Base-by-base conservation (phyloP, 1,140 invertebrate species). In the Drosophila melanogaster region DNA sequence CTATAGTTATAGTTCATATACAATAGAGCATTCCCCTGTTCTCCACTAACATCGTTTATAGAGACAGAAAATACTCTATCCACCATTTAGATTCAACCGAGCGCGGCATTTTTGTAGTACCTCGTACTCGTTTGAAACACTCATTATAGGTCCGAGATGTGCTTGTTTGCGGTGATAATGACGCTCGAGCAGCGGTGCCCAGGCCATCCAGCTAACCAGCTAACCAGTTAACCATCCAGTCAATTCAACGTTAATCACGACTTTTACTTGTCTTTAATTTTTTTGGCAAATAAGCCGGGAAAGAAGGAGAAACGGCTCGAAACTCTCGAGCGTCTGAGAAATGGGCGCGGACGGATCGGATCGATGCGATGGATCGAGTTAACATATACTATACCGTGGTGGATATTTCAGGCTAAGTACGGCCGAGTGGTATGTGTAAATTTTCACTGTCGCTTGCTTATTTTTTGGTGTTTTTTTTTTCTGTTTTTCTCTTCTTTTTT, bases 191-290 rank as follows among this genome's bases (percentile, higher is more conserved):
- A 15, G 19, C 49, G 24, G 15, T 4, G 40, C 30, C 33, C 66
- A 59, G 14, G 26, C 41, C 37, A 38, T 38, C 37, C 37, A 38
- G 12, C 35, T 12, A 8, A 17, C 24, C 60, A 59, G 33, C 15
- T 10, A 17, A 22, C 5, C 17, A 19, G 17, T 4, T 57, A 64
- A 79, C 66, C 71, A 79, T n/a, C 7, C 61, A 71, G 84, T 70
- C 79, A 84, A 87, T 87, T 77, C 83, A 83, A 84, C 85, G 84
- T 81, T 90, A 90, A 90, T 86, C 85, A 90, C 85, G 85, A 90
- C 86, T 90, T 90, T 90, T 90, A 90, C 89, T 89, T 89, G 89
- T 81, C 79, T 89, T 90, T 89, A 90, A 90, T 90, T 90, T 85
- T 87, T 90, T 90, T 84, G 83, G 89, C 87, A 90, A 90, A 90